These are phyloP conservation scores for Pogona vitticeps DNA, from an alignment of 2,113 vertebrate genomes.

Conservation along the genomic window DNA sequence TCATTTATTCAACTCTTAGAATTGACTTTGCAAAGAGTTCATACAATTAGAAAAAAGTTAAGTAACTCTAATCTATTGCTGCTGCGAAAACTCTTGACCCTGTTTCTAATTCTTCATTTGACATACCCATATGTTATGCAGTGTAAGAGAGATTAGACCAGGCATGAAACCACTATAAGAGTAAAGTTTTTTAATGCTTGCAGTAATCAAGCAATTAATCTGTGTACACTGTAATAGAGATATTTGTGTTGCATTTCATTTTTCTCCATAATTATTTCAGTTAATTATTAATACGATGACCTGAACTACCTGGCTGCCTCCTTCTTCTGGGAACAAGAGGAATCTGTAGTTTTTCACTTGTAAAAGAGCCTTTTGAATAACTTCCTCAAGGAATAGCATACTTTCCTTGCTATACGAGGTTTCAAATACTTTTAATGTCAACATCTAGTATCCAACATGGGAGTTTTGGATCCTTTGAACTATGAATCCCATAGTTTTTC, in stretches of 20 bases:
- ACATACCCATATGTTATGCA: constrained; percentile 1
- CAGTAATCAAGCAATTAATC: constrained; percentile 10
- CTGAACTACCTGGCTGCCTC: neutral
- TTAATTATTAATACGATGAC: constrained; percentile 7
- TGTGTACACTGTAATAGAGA: constrained; percentile 12
- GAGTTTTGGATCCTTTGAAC: too few species aligned
- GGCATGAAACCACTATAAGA: neutral
- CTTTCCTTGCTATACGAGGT: neutral
- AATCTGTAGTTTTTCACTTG: neutral
- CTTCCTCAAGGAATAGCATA: neutral
- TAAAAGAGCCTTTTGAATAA: neutral
- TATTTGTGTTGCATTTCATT: constrained; percentile 10
- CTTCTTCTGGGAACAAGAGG: neutral
- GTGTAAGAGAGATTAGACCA: constrained; percentile 10
- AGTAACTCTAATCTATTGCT: constrained; percentile 23
- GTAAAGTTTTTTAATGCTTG: neutral
- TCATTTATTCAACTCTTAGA: constrained; percentile 8
- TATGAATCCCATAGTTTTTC: too few species aligned
- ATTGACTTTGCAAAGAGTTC: constrained; percentile 10
- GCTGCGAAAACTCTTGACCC: constrained; percentile 18
- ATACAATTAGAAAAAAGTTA: constrained; percentile 25
- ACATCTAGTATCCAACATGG: neutral
- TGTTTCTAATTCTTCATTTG: constrained; percentile 28
- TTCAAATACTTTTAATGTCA: neutral
- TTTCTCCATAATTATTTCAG: constrained; percentile 1